A percentile compares a stretch with the other conserved stretches of the same genome.
Evolutionary conservation across 2,888 invertebrate species (phyloP).

Genomic region (Baccha elongata): DNA sequence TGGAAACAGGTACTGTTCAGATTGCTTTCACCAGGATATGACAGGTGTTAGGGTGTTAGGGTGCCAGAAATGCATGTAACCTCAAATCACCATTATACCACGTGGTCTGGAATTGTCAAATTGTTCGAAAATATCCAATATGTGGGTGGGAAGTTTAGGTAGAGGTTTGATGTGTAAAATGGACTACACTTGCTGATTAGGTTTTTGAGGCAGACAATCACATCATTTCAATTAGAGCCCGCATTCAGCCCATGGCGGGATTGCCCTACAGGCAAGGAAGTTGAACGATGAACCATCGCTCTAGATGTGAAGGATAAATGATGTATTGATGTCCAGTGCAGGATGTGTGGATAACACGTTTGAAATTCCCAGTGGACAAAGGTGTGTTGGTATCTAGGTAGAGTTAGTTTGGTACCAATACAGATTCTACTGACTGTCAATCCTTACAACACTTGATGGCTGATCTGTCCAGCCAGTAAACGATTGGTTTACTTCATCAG

Average conservation of each 20-base stretch:
- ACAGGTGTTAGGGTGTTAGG: slow-evolving; percentile 25
- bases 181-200: slow-evolving; percentile 44
- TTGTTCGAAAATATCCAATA: slow-evolving; percentile 32
- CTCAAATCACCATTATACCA: slow-evolving; percentile 33
- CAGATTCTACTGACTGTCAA: not conserved
- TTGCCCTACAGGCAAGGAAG: not conserved
- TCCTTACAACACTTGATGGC: not conserved
- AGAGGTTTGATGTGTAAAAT: slow-evolving; percentile 21
- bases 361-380: slow-evolving; percentile 42
- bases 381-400: slow-evolving; percentile 6
- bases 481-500: slow-evolving; percentile 48
- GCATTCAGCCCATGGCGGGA: not conserved
- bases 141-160: slow-evolving; percentile 9
- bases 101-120: slow-evolving; percentile 33
- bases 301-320: slow-evolving; percentile 27
- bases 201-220: slow-evolving; percentile 18
- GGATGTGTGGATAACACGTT: slow-evolving; percentile 58
- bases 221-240: slow-evolving; percentile 50
- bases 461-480: slow-evolving; percentile 15
- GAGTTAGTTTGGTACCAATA: not conserved
- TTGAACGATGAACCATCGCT: not conserved
- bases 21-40: slow-evolving; percentile 18
- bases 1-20: slow-evolving; percentile 41
- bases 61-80: slow-evolving; percentile 14
- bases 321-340: slow-evolving; percentile 56